These are phyloP conservation scores for Hipparchia sbordonii DNA, from an alignment of 2,888 invertebrate species.

Conservation along the genomic window DNA sequence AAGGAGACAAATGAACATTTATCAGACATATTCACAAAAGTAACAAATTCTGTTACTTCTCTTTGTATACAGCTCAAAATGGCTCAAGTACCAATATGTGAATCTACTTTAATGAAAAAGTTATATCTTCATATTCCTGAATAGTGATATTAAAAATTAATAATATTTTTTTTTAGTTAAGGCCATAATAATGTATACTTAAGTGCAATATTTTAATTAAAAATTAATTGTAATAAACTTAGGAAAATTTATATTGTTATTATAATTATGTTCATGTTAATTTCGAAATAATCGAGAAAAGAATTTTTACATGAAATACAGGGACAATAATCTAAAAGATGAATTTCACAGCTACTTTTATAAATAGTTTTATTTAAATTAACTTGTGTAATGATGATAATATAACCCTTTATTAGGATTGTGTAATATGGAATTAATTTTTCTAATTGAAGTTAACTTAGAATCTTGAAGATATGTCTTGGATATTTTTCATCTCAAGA, in stretches of 20 bases:
- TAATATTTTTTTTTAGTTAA: too few relatives aligned
- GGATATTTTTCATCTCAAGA: not conserved
- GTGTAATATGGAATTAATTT: not conserved
- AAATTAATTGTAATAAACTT: too few relatives aligned
- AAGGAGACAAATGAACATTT: slow-evolving; percentile 58
- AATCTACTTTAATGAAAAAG: slow-evolving; percentile 66
- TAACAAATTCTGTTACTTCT: slow-evolving; percentile 56
- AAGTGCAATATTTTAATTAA: too few relatives aligned
- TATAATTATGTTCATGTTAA: too few relatives aligned
- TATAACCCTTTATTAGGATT: not conserved
- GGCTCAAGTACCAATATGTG: slow-evolving; percentile 65
- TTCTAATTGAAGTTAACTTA: not conserved
- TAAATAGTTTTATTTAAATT: too few relatives aligned
- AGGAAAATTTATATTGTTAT: too few relatives aligned
- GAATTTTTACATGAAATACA: too few relatives aligned
- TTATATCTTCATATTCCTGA: slow-evolving; percentile 52
- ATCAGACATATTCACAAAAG: slow-evolving; percentile 67
- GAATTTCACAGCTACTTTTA: too few relatives aligned
- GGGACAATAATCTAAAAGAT: too few relatives aligned
- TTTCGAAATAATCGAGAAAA: too few relatives aligned
- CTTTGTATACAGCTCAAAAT: slow-evolving; percentile 51
- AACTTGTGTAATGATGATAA: not conserved
- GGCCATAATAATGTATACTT: too few relatives aligned
- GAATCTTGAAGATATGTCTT: not conserved
- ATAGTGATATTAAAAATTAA: not conserved